Percentiles rank a stretch among this genome's conserved stretches.
Evolutionary conservation across 2,113 vertebrate species (phyloP).

Genomic region (Damaliscus lunatus): DNA sequence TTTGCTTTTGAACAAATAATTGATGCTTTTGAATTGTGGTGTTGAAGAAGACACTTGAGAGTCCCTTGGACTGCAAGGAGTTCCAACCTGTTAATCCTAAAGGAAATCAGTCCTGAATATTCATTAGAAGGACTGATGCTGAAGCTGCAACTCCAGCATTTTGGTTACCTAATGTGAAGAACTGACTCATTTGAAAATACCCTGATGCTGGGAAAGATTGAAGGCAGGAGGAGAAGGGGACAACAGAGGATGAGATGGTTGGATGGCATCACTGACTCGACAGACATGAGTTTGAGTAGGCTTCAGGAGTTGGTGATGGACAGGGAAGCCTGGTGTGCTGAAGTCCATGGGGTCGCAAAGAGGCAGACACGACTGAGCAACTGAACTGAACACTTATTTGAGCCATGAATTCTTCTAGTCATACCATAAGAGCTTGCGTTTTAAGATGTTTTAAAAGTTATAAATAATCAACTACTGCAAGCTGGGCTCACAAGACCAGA

Average conservation of each 20-base stretch:
- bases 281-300: background rate
- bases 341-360: background rate
- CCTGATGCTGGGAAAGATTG: background rate
- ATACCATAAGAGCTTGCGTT: background rate
- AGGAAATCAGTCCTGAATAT: background rate
- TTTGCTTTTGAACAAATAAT: background rate
- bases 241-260: background rate
- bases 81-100: background rate
- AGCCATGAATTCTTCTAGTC: background rate
- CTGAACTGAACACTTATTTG: background rate
- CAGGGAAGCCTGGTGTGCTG: background rate
- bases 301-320: background rate
- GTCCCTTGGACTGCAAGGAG: background rate
- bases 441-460: conserved; percentile 2
- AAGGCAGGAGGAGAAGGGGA: background rate
- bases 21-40: background rate
- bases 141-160: background rate
- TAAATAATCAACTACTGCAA: background rate
- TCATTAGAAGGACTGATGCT: background rate
- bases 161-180: background rate
- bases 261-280: background rate
- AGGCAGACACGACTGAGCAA: background rate
- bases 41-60: background rate
- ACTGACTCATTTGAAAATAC: background rate
- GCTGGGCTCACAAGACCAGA: background rate